A percentile compares a stretch with the other conserved stretches of the same genome.
Evolutionary conservation across 2,113 vertebrate species (phyloP).

Genomic region (Hemicordylus capensis): DNA sequence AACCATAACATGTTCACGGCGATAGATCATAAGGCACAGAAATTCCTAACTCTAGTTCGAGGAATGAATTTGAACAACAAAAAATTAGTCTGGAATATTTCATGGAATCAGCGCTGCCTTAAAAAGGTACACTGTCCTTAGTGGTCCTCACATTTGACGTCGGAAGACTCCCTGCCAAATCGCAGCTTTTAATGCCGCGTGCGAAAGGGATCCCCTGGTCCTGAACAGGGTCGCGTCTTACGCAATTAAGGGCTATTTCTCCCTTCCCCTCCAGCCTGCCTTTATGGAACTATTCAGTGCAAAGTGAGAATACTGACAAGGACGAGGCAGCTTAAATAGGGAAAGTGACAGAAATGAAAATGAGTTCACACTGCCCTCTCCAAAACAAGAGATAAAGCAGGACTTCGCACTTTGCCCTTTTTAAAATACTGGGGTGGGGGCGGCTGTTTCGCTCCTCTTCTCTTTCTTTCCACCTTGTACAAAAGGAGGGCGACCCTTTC

Average conservation of each 20-base stretch:
- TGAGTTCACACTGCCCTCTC: not conserved
- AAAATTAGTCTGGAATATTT: not conserved
- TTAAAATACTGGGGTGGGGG: too few species aligned
- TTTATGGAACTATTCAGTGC: not conserved
- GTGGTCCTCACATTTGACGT: not conserved
- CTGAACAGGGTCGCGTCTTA: too few species aligned
- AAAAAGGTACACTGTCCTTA: not conserved
- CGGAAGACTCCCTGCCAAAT: not conserved
- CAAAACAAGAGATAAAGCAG: not conserved
- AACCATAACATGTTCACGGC: too few species aligned
- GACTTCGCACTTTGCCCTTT: not conserved
- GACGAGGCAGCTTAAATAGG: not conserved
- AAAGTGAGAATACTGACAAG: not conserved
- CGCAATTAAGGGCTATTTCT: not conserved
- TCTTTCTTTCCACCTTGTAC: too few species aligned
- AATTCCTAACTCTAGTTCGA: not conserved
- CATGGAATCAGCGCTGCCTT: not conserved
- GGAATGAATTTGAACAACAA: not conserved
- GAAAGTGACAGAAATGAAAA: not conserved
- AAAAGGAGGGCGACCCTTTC: not conserved
- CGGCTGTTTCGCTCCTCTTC: too few species aligned
- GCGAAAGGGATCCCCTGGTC: not conserved
- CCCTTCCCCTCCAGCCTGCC: not conserved
- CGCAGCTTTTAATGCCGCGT: not conserved
- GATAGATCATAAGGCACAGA: not conserved